Percentiles rank a stretch among this genome's conserved stretches.
Conservation (phyloP, 2,113 vertebrate species). For the Prionailurus viverrinus region DNA sequence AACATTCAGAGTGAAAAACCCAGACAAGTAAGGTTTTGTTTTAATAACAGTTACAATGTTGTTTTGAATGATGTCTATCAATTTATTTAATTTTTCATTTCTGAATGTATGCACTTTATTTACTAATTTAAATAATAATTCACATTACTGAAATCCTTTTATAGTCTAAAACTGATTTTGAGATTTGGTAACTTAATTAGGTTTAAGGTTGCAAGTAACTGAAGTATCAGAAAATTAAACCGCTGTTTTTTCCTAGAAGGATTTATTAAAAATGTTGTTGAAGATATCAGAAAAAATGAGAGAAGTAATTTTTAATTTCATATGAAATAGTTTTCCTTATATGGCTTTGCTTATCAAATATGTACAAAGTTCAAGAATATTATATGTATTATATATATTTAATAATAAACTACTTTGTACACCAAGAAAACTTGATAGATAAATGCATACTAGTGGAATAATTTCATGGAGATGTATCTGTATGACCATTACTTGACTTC, state of each 20-base stretch:
- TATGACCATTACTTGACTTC: neutral
- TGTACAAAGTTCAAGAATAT: neutral
- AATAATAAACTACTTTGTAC: slow-evolving; percentile 50
- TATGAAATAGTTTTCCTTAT: slow-evolving; percentile 57
- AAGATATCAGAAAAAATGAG: slow-evolving; percentile 65
- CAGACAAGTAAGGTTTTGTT: slow-evolving; percentile 94
- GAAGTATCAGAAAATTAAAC: slow-evolving; percentile 69
- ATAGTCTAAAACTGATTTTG: slow-evolving; percentile 72
- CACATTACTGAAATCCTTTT: slow-evolving; percentile 60
- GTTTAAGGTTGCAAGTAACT: slow-evolving; percentile 59
- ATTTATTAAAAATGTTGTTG: slow-evolving; percentile 56
- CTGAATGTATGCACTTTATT: slow-evolving; percentile 83
- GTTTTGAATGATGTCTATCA: slow-evolving; percentile 81
- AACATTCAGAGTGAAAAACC: slow-evolving; percentile 98
- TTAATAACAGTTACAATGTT: slow-evolving; percentile 81
- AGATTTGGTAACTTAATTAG: slow-evolving; percentile 67
- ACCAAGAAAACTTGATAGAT: slow-evolving; percentile 51
- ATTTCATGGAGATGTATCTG: neutral
- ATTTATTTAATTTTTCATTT: slow-evolving; percentile 82
- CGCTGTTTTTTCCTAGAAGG: slow-evolving; percentile 37
- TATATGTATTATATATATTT: neutral
- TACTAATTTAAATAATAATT: slow-evolving; percentile 73
- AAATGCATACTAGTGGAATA: neutral
- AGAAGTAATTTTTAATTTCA: slow-evolving; percentile 67
- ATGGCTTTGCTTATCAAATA: slow-evolving; percentile 49